Base-by-base conservation (phyloP, 2,113 vertebrate species). In the Nanorana parkeri region DNA sequence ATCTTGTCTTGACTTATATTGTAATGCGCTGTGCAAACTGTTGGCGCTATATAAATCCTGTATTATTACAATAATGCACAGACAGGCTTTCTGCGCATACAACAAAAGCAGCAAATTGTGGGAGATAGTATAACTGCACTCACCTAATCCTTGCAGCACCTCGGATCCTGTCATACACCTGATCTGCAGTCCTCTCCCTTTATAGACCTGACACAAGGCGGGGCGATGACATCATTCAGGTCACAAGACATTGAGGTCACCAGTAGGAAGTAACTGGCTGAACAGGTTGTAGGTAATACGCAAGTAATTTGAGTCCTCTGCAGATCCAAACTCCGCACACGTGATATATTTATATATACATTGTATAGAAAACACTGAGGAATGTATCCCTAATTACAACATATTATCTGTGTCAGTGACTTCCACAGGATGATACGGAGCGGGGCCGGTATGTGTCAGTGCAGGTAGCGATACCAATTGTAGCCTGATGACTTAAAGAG, bases 231-330 rank as follows among this genome's bases (percentile, higher is more conserved):
- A 23, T 60, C 58, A 51, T 3, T 11, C 8, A 16, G 68, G 68
- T 81, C 79, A 73, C 68, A 81, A 73, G 79, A 73, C 68, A 54
- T 6, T 81, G 58, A 81, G 26, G 68, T 73, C 68, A 81, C 13
- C 51, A 2, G 17, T 55, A 29, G 58, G 68, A 65, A 80, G 78
- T 51, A 77, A 77, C 74, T 23, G 47, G 79, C 17, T 52, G 58
- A 65, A 63, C 79, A 32, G 47, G 79, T 65, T 69, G 32, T 17
- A 55, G 41, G 47, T 58, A 60, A 56, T 68, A 19, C 3, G n/a
- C 24, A 21, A 26, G 23, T 32, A 4, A 20, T 1, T 0, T 0
- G 55, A 58, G 13, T 61, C 19, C n/a, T 5, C 7, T 23, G 13
- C 13, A 16, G 23, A 23, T 21, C n/a, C 29, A 36, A 23, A 73